phyloP scores from a whole-genome alignment of 53 echinoderm and acorn worm genomes.

The Apostichopus leukothele region DNA sequence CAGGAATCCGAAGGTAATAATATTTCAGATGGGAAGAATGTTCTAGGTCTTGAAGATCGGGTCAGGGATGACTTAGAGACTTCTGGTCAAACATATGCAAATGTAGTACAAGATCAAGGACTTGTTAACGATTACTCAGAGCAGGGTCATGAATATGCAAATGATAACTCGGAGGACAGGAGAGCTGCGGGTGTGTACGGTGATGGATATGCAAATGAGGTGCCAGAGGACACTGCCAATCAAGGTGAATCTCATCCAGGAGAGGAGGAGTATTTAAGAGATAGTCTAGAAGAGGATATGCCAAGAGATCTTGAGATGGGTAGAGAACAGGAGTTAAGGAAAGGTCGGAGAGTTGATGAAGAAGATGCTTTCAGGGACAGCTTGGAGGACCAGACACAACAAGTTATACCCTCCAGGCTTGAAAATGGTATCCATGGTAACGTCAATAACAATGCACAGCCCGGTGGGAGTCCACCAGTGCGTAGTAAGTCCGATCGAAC shows the following conservation, averaged over 20 bases:
- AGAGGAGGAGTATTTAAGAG: neutral
- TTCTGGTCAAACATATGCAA: neutral
- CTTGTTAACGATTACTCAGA: neutral
- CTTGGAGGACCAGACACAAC: neutral
- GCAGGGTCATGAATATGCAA: conserved; percentile 3
- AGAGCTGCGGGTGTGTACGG: conserved; percentile 23
- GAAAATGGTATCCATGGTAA: conserved; percentile 12
- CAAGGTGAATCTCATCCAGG: neutral
- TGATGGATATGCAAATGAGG: neutral
- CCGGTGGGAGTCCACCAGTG: conserved; percentile 27
- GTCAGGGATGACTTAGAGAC: conserved; percentile 31
- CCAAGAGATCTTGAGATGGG: neutral
- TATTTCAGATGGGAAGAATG: neutral
- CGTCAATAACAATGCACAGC: conserved; percentile 34
- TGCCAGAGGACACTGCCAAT: too few species aligned
- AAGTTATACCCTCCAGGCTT: neutral
- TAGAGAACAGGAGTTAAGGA: neutral
- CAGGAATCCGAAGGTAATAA: neutral
- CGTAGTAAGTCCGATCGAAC: neutral
- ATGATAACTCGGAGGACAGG: neutral
- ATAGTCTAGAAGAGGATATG: conserved; percentile 46
- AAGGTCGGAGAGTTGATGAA: neutral
- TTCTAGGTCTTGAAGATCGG: neutral
- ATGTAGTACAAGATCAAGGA: conserved; percentile 8
- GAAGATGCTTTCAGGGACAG: conserved; percentile 40